Evolutionary conservation across 2,888 invertebrate species (phyloP), one percentile per base, ranked within the genome.

Genomic region (Gortyna flavago): DNA sequence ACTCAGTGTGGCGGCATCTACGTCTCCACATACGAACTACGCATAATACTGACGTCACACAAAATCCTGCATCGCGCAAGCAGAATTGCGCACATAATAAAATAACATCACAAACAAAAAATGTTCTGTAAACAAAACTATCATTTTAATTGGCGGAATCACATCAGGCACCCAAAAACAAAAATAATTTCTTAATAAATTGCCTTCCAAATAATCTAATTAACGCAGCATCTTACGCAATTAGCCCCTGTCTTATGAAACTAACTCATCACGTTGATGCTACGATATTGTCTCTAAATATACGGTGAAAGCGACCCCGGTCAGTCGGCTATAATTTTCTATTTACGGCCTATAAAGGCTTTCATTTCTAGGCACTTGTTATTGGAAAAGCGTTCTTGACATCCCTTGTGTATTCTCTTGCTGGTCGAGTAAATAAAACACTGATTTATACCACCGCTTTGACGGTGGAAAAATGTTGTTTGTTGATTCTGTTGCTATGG

Each of bases 341-440:
- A 93, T 95, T 95, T 95, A 95, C 93, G 94, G 91, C 88, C 94
- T 90, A 94, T 95, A 94, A 95, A 94, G 91, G 92, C 93, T 93
- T 93, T 93, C 93, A 94, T 94, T 93, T 92, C 93, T 91, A 90
- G 92, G 90, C 92, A 91, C 92, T 93, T 92, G 91, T 93, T 93
- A 94, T 94, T 92, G 94, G 93, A 93, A 93, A 93, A 84, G 90
- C 89, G 91, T 90, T 90, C 87, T 84, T 85, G 73, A 75, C 62
- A 77, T 89, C 89, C 87, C 89, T 76, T 44, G 87, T 83, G 90
- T 88, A 90, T 91, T 91, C 89, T 89, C 81, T 80, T 64, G 80
- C 84, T 89, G 88, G 90, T 90, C 89, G 88, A 88, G 89, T 88
- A 89, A 90, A 90, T 90, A 89, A 88, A 88, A 73, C 84, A 87